These are phyloP conservation scores for Pithys albifrons DNA, from an alignment of 2,113 vertebrate genomes.

Conservation along the genomic window DNA sequence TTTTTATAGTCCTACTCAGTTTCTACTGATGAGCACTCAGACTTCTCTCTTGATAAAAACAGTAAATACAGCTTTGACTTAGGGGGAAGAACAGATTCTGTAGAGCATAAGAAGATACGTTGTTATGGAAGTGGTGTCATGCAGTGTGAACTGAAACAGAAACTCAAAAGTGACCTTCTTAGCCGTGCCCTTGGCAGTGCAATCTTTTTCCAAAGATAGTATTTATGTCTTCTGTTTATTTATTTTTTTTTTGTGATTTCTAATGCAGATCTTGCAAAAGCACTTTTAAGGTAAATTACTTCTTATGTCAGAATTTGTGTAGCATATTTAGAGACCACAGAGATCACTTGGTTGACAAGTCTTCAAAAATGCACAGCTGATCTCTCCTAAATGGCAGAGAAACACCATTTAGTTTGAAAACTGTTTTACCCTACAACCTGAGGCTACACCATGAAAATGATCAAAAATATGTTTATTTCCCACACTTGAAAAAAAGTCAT, in stretches of 20 bases:
- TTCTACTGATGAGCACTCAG: not conserved
- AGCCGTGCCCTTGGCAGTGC: not conserved
- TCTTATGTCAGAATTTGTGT: not conserved
- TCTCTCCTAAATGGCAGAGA: not conserved
- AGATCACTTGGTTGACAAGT: not conserved
- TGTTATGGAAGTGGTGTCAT: not conserved
- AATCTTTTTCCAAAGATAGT: not conserved
- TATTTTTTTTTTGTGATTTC: not conserved
- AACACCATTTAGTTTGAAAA: not conserved
- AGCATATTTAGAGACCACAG: not conserved
- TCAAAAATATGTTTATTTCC: not conserved
- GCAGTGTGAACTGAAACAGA: not conserved
- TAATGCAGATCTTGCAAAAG: not conserved
- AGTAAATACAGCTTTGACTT: not conserved
- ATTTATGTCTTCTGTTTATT: not conserved
- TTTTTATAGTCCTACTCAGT: not conserved
- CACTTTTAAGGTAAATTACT: not conserved
- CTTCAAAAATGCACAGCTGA: not conserved
- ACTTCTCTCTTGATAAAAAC: not conserved
- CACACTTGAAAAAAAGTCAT: not conserved
- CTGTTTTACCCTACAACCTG: not conserved
- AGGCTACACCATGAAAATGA: not conserved
- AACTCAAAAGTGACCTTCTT: not conserved
- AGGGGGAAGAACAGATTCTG: not conserved
- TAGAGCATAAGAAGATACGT: not conserved